These are phyloP conservation scores for Diadema setosum DNA, from an alignment of 35 echinoderm and acorn worm genomes.

Conservation along the genomic window DNA sequence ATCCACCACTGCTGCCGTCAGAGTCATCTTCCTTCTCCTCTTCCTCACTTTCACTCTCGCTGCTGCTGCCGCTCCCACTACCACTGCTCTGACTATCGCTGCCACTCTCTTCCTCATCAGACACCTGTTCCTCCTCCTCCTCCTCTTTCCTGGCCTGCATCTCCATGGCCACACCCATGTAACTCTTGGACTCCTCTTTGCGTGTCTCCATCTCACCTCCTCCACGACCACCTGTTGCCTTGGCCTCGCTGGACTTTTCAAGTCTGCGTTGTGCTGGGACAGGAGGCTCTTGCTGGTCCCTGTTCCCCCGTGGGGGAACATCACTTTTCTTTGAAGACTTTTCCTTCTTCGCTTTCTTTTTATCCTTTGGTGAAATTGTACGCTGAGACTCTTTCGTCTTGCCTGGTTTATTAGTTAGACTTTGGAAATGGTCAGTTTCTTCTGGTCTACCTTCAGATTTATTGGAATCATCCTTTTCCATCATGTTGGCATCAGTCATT, in stretches of 20 bases:
- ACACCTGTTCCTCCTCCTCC: neutral
- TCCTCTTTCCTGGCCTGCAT: no score
- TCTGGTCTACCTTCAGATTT: neutral
- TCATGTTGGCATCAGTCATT: no score
- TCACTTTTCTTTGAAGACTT: no score
- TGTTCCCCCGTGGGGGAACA: no score
- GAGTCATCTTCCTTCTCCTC: neutral
- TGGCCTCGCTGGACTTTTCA: neutral
- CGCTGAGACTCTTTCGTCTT: no score
- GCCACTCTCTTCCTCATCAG: neutral
- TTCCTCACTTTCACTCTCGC: neutral
- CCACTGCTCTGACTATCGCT: neutral
- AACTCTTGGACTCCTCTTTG: no score
- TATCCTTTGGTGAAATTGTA: no score
- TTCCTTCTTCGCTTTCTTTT: neutral
- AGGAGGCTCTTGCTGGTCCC: neutral
- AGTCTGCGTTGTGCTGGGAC: neutral
- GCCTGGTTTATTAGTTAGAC: no score
- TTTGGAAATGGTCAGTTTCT: no score
- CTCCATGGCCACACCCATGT: no score
- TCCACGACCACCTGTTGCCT: neutral
- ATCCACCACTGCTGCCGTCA: neutral
- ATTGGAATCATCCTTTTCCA: neutral
- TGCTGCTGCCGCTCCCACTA: neutral
- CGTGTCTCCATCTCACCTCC: neutral